phyloP scores from a whole-genome alignment of 1,140 invertebrate genomes.

The Tetramorium parvispinum region DNA sequence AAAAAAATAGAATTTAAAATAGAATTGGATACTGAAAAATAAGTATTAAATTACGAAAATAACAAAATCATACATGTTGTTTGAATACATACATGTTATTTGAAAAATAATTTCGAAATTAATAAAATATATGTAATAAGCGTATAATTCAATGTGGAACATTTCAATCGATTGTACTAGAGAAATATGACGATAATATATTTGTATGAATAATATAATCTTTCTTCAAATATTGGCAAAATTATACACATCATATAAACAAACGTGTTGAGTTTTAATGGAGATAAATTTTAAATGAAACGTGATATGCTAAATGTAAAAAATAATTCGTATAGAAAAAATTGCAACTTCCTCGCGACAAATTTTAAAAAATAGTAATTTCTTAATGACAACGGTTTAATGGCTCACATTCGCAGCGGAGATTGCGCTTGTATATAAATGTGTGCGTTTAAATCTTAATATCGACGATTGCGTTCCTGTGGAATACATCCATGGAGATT shows the following conservation, averaged over 20 bases:
- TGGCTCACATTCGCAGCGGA: background rate
- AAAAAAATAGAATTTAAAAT: background rate
- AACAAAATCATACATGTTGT: background rate
- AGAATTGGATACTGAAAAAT: background rate
- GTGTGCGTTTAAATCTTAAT: background rate
- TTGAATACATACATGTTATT: background rate
- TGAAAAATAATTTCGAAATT: background rate
- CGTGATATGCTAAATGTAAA: background rate
- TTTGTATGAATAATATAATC: background rate
- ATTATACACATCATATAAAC: background rate
- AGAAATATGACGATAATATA: background rate
- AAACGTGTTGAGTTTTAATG: background rate
- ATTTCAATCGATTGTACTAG: background rate
- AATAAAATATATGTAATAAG: background rate
- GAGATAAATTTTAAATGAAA: constrained; percentile 12
- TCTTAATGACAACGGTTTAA: background rate
- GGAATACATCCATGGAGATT: constrained; percentile 37
- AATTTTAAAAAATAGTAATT: background rate
- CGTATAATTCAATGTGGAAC: background rate
- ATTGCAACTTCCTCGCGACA: background rate
- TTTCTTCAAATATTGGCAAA: background rate
- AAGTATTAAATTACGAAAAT: background rate
- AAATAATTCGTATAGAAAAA: background rate
- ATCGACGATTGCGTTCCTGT: constrained; percentile 14
- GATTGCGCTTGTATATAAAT: background rate